A percentile compares a stretch with the other conserved stretches of the same genome.
Conservation (phyloP, 2,888 invertebrate genomes). For the Euphydryas editha region DNA sequence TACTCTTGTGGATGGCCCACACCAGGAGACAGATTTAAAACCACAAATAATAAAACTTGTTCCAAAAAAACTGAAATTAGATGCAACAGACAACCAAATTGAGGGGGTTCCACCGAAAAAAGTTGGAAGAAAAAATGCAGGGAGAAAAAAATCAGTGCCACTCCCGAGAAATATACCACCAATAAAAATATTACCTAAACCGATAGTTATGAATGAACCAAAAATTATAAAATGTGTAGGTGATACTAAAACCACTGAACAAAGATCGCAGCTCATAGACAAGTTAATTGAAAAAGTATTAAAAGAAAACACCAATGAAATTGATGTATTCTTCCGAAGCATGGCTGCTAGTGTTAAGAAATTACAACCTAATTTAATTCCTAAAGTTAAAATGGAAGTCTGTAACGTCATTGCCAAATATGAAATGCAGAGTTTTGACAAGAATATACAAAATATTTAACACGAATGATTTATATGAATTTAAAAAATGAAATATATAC, state of each 20-base stretch:
- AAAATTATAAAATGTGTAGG: constrained; percentile 69
- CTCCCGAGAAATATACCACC: constrained; percentile 64
- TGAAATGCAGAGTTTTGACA: constrained; percentile 79
- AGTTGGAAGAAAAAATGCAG: constrained; percentile 59
- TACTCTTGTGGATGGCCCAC: constrained; percentile 66
- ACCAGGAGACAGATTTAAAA: constrained; percentile 52
- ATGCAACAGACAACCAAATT: constrained; percentile 47
- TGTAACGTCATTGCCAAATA: constrained; percentile 80
- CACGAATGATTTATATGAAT: constrained; percentile 2
- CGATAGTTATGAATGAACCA: constrained; percentile 65
- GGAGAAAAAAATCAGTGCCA: constrained; percentile 66
- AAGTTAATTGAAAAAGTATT: constrained; percentile 75
- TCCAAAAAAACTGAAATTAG: constrained; percentile 56
- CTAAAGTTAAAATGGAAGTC: constrained; percentile 80
- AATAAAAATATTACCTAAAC: constrained; percentile 77
- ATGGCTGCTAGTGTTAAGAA: constrained; percentile 81
- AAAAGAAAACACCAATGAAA: constrained; percentile 77
- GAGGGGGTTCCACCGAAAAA: constrained; percentile 64
- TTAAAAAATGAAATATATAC: constrained; percentile 9
- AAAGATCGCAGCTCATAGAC: constrained; percentile 69
- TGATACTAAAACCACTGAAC: constrained; percentile 63
- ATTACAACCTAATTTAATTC: constrained; percentile 75
- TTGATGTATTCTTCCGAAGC: constrained; percentile 77
- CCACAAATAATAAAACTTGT: constrained; percentile 50
- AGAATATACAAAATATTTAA: constrained; percentile 47